Evolutionary conservation across 2,797 vertebrate genomes (phyloP).

Genomic region (Pseudopleuronectes americanus): DNA sequence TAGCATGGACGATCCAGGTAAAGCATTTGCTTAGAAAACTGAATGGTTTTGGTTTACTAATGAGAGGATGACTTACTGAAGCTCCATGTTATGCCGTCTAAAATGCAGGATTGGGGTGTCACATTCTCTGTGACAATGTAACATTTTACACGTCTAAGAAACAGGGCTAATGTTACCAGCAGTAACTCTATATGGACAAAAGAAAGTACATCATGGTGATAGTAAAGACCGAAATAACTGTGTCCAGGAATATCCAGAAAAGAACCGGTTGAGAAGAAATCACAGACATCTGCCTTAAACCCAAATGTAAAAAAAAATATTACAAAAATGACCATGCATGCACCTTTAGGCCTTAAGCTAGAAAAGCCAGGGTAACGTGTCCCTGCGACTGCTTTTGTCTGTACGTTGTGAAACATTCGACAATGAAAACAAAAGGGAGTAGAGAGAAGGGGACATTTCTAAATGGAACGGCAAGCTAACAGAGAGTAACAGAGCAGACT

Average conservation of each 20-base stretch:
- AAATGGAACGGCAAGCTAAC: slow-evolving; percentile 23
- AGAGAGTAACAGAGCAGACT: slow-evolving; percentile 24
- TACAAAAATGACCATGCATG: not conserved
- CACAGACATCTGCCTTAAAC: slow-evolving; percentile 10
- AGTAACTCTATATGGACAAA: slow-evolving; percentile 49
- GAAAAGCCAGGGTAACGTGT: slow-evolving; percentile 1
- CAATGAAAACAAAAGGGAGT: slow-evolving; percentile 34
- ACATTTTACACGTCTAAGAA: slow-evolving; percentile 8
- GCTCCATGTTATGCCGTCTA: not conserved
- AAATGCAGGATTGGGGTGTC: slow-evolving; percentile 11
- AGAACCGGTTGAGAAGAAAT: slow-evolving; percentile 10
- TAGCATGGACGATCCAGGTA: not conserved
- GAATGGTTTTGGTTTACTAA: slow-evolving; percentile 25
- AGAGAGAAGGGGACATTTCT: not conserved
- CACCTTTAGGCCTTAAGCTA: not conserved
- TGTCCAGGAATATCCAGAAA: slow-evolving; percentile 18
- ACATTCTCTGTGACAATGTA: slow-evolving; percentile 23
- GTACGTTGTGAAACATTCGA: slow-evolving; percentile 17
- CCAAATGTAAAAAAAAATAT: not conserved
- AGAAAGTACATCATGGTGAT: slow-evolving; percentile 31
- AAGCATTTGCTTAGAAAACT: not conserved
- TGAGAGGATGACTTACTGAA: slow-evolving; percentile 16
- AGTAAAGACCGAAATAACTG: slow-evolving; percentile 24
- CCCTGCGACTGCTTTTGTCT: slow-evolving; percentile 18
- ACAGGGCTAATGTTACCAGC: slow-evolving; percentile 42